Base-by-base conservation (phyloP, 53 echinoderm and acorn worm species). In the Mesocentrotus franciscanus region DNA sequence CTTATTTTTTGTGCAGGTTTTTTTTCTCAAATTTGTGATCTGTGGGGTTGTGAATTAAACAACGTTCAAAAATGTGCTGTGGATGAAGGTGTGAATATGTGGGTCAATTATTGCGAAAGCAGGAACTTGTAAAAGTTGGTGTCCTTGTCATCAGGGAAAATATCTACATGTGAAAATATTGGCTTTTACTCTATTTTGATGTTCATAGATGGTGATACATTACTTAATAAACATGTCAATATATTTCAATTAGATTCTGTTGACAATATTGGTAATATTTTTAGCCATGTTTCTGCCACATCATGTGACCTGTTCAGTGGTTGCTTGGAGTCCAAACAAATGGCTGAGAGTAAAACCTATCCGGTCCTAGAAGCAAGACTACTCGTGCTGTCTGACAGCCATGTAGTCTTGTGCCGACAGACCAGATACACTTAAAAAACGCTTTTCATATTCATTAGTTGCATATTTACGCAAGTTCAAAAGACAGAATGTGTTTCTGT, bases 331-430 rank as follows among this genome's bases (percentile, higher is more conserved):
- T 93, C 94, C 94, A 93, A 61, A 93, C 94, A 81, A 56, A 24
- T 72, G 76, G 93, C 93, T 93, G 60, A 93, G 60, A 93, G 76
- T 90, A 22, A 94, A 94, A 85, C 18, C 22, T 42, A 64, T 42
- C 94, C 42, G 85, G 94, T 83, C 94, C 18, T 94, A 27, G 94
- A 94, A 94, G 94, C 94, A 94, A 94, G 85, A 64, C 94, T 94
- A 85, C 94, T 24, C 61, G 33, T 64, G 87, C 91, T 95, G 90
- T 95, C 95, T 95, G 95, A 95, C 95, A 95, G 91, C 90, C 8
- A 49, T 95, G 95, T 91, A 61, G 76, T 95, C 95, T 95, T 95
- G 90, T 91, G 91, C 91, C 90, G 79, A 95, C 90, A 91, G 91
- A 74, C 90, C 75, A 95, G 90, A 60, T 91, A 90, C 95, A 95